Evolutionary conservation across 35 echinoderm and acorn worm species (phyloP).

Genomic region (Hemicentrotus pulcherrimus): DNA sequence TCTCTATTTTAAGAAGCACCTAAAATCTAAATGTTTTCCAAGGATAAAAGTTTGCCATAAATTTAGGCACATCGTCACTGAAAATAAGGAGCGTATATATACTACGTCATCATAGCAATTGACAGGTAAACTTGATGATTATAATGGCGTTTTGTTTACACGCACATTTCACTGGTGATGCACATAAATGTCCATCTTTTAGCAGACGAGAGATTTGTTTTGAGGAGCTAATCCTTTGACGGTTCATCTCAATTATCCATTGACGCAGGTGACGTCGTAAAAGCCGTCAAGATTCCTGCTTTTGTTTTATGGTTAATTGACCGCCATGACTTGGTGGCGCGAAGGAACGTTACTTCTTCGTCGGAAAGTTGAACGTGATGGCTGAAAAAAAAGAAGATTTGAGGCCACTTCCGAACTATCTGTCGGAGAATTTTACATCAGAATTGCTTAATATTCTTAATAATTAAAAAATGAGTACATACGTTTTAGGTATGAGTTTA

Average conservation of each 20-base stretch:
- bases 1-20: neutral
- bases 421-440: too few species aligned
- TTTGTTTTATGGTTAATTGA: neutral
- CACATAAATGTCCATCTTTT: constrained; percentile 18
- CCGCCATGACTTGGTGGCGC: neutral
- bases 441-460: too few species aligned
- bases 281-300: neutral
- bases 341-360: too few species aligned
- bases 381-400: too few species aligned
- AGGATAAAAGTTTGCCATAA: neutral
- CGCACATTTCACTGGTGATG: neutral
- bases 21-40: too few species aligned
- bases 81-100: neutral
- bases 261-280: constrained; percentile 20
- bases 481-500: too few species aligned
- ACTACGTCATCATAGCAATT: neutral
- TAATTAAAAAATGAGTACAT: too few species aligned
- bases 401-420: too few species aligned
- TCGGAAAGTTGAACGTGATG: too few species aligned
- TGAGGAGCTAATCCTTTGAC: neutral
- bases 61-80: neutral
- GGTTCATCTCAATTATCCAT: constrained; percentile 40
- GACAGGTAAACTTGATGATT: neutral
- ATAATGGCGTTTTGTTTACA: neutral
- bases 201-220: constrained; percentile 5